Evolutionary conservation across 37 sponge, comb jelly and placozoan genomes (phyloP).

Genomic region (Oopsacas minuta): DNA sequence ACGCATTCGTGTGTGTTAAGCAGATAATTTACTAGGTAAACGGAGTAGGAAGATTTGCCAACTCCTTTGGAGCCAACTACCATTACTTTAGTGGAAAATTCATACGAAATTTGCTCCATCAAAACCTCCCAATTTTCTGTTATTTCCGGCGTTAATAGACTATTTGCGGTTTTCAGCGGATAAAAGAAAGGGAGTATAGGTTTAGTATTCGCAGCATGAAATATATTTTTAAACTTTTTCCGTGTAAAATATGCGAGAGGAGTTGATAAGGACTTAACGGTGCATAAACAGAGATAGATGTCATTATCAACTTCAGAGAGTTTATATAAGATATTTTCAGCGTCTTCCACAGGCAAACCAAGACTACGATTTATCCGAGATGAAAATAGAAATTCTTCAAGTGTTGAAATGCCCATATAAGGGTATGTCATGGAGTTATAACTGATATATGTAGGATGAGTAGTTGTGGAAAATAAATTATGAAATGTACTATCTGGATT

Average conservation of each 20-base stretch:
- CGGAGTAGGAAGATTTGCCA: neutral
- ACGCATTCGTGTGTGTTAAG: neutral
- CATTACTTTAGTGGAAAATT: neutral
- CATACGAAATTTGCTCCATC: neutral
- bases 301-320: neutral
- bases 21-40: neutral
- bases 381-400: neutral
- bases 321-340: neutral
- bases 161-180: neutral
- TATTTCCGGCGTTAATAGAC: neutral
- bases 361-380: neutral
- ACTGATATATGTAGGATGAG: neutral
- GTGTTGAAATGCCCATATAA: neutral
- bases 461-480: neutral
- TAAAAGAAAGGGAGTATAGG: slow-evolving; percentile 1
- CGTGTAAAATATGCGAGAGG: neutral
- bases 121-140: neutral
- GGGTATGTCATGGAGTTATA: neutral
- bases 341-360: neutral
- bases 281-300: neutral
- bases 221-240: neutral
- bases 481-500: neutral
- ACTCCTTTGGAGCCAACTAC: neutral
- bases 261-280: neutral
- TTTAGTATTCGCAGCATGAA: neutral